Conservation (phyloP, 2,113 vertebrate species). For the Galbula dea region DNA sequence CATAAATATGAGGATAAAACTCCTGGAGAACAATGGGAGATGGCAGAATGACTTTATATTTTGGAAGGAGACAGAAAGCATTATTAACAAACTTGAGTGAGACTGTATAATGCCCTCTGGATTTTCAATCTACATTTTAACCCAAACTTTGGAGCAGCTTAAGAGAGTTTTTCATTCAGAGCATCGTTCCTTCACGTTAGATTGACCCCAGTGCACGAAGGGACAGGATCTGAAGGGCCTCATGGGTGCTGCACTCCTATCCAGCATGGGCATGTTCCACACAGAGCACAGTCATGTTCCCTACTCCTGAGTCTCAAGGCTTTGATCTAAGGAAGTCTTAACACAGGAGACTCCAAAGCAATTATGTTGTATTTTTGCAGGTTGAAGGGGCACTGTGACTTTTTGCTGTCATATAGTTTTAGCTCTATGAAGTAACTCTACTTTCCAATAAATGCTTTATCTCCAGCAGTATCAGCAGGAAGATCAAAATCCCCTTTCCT, state of each 20-base stretch:
- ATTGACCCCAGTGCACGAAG: neutral
- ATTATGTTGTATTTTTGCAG: neutral
- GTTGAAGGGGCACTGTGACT: neutral
- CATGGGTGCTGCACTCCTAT: neutral
- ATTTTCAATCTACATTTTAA: neutral
- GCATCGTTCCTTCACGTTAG: neutral
- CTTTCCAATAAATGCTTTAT: conserved; percentile 26
- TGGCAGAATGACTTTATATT: neutral
- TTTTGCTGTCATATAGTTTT: neutral
- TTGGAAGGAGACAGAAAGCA: neutral
- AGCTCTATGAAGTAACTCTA: neutral
- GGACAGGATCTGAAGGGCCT: accelerated
- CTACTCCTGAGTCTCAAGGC: neutral
- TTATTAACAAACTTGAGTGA: neutral
- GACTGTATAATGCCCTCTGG: neutral
- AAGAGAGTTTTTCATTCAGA: neutral
- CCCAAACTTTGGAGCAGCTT: neutral
- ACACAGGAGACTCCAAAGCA: neutral
- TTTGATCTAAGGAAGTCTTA: neutral
- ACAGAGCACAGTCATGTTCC: neutral
- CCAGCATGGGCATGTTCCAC: neutral
- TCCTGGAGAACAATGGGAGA: neutral
- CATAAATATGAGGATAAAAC: neutral
- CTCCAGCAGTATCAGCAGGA: neutral
- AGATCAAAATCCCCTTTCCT: neutral